phyloP scores from a whole-genome alignment of 2,113 vertebrate genomes.

The Ciconia stormi region DNA sequence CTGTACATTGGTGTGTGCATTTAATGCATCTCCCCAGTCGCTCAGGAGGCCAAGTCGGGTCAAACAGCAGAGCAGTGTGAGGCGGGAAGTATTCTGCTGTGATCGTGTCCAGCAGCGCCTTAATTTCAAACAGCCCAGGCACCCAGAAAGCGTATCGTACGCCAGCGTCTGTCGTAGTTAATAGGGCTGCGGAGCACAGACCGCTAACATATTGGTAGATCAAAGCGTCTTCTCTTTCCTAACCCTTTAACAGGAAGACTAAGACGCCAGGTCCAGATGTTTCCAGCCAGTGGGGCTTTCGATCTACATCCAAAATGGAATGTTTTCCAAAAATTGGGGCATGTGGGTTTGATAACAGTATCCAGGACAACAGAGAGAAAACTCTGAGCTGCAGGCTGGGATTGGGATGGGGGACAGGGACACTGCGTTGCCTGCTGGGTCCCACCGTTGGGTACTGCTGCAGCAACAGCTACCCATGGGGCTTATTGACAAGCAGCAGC shows the following conservation, averaged over 20 bases:
- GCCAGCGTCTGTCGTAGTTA: neutral
- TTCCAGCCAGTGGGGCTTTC: neutral
- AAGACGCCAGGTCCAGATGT: constrained; percentile 22
- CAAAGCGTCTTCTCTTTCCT: neutral
- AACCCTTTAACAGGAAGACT: neutral
- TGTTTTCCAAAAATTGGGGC: neutral
- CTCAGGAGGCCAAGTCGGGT: neutral
- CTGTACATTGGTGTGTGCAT: fast-evolving
- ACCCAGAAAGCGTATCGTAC: neutral
- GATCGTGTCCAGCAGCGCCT: neutral
- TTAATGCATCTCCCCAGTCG: neutral
- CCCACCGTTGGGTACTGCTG: neutral
- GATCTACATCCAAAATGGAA: neutral
- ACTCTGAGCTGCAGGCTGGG: neutral
- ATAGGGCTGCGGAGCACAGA: neutral
- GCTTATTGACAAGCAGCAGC: neutral
- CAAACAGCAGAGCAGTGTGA: neutral
- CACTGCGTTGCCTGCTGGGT: neutral
- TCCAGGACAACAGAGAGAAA: neutral
- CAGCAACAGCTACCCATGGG: neutral
- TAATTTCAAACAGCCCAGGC: neutral
- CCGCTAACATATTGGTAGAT: neutral
- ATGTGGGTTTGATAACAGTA: neutral
- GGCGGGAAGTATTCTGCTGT: neutral
- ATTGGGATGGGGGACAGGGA: neutral